These are phyloP conservation scores for Beris morrisii DNA, from an alignment of 2,888 invertebrate genomes.

Conservation along the genomic window DNA sequence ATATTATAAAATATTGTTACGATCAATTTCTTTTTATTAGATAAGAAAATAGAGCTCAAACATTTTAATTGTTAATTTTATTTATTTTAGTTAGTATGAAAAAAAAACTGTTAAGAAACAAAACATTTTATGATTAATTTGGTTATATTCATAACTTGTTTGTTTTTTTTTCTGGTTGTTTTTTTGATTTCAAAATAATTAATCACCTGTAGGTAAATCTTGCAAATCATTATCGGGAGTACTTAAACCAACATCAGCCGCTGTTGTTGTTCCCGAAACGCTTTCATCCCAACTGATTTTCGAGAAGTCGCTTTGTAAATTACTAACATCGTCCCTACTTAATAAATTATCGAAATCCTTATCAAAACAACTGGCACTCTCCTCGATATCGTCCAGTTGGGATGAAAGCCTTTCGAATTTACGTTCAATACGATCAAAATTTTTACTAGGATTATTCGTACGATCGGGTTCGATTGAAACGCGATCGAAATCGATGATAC, in stretches of 20 bases:
- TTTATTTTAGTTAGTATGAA: background rate
- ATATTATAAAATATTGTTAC: background rate
- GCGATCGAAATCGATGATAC: conserved; percentile 19
- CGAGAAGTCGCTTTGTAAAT: conserved; percentile 54
- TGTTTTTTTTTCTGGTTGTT: conserved; percentile 26
- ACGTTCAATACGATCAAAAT: conserved; percentile 49
- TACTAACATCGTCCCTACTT: conserved; percentile 54
- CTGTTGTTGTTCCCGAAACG: conserved; percentile 50
- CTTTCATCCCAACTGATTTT: conserved; percentile 57
- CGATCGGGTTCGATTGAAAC: background rate
- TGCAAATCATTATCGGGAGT: conserved; percentile 56
- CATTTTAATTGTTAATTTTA: conserved; percentile 29
- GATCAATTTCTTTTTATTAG: conserved; percentile 2
- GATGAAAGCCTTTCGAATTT: conserved; percentile 53
- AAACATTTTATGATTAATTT: conserved; percentile 24
- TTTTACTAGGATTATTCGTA: conserved; percentile 35
- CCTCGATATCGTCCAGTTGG: conserved; percentile 49
- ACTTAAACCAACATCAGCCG: conserved; percentile 53
- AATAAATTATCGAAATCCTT: conserved; percentile 50
- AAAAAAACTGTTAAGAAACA: background rate
- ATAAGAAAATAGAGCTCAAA: conserved; percentile 42
- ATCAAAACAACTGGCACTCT: conserved; percentile 47
- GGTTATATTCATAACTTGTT: conserved; percentile 2
- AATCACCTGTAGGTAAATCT: conserved; percentile 54
- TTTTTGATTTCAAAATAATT: conserved; percentile 29